Evolutionary conservation across 2,113 vertebrate species (phyloP), one percentile per base, ranked within the genome.

Genomic region (Sinosuthora webbiana): DNA sequence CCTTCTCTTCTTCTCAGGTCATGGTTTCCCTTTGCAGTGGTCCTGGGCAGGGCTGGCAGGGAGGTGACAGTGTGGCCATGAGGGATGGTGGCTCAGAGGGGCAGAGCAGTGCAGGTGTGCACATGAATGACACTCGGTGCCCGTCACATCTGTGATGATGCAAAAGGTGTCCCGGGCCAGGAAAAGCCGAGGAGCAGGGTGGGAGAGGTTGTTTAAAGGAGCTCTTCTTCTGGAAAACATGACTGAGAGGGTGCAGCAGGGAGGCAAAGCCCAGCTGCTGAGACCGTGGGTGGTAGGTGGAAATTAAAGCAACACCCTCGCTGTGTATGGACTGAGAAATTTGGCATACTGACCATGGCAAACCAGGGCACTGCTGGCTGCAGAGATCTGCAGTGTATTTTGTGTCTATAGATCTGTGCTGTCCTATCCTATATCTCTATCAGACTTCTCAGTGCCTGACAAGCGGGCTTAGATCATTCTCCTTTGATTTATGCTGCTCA

Each of bases 301-400:
- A 67, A 78, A 67, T 59, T 41, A 18, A 63, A 90, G 57, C 56
- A 62, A 24, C 0, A 0, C 15, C 86, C 45, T 79, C 47, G 50
- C 55, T 59, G 19, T 22, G 10, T 24, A 31, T 24, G 11, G 62
- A 10, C 37, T 53, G 9, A 60, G 57, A 47, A 82, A 45, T 41
- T 24, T 24, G 62, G 25, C 0, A 0, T n/a, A 4, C 21, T 49
- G 50, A 60, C n/a, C 3, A 0, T 28, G 44, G 37, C 62, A 83
- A 53, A 30, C 24, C 5, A 0, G 21, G 35, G 22, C n/a, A 7
- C 25, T 49, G 25, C 49, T 78, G 35, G 6, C 76, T 87, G 74
- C 18, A 24, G 6, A 80, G 28, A 25, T 55, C 42, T 55, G 6
- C 8, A 49, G 6, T 37, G 42, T 4, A 25, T 10, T 71, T 70